A percentile compares a stretch with the other conserved stretches of the same genome.
Conservation (phyloP, 2,797 vertebrate species). For the Alosa sapidissima region DNA sequence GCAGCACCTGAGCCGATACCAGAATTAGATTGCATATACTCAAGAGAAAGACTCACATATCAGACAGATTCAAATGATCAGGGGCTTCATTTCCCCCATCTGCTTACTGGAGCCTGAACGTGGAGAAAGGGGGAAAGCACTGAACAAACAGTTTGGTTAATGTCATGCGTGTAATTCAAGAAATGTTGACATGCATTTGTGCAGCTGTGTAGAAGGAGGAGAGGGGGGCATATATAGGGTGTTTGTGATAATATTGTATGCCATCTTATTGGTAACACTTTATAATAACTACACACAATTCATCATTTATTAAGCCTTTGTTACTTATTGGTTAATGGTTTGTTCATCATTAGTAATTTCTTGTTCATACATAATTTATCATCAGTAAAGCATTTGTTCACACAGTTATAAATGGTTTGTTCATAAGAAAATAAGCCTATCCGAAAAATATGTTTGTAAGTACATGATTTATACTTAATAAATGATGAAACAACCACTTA, state of each 20-base stretch:
- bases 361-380: no score
- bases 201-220: neutral
- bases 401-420: no score
- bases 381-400: no score
- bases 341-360: no score
- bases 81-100: constrained; percentile 57
- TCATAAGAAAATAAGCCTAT: no score
- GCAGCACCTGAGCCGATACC: constrained; percentile 36
- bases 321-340: no score
- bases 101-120: constrained; percentile 54
- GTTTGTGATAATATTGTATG: neutral
- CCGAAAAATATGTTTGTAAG: no score
- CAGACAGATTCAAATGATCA: constrained; percentile 57
- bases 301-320: no score
- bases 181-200: constrained; percentile 32
- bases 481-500: no score
- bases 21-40: constrained; percentile 60
- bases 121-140: constrained; percentile 32
- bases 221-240: neutral
- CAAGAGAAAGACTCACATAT: constrained; percentile 41
- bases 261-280: no score
- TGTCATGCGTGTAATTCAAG: constrained; percentile 51
- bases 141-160: constrained; percentile 56
- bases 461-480: no score
- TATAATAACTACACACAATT: no score